Conservation (phyloP, 2,113 vertebrate species). For the Mohoua ochrocephala region DNA sequence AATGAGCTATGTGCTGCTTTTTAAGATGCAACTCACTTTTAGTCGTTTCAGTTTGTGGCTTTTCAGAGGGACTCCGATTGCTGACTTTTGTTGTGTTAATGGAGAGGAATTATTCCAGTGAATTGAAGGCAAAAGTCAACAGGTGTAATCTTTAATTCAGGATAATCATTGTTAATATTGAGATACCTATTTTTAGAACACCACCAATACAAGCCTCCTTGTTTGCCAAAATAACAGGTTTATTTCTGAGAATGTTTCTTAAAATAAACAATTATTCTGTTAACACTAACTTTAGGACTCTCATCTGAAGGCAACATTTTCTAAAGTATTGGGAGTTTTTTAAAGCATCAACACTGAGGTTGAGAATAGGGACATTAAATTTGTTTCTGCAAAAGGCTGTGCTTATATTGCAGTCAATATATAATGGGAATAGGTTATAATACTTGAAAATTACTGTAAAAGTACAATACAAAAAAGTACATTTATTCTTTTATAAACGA, state of each 20-base stretch:
- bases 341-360: not conserved
- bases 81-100: slow-evolving; percentile 56
- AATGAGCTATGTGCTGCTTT: not conserved
- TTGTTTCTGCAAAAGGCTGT: not conserved
- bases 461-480: not conserved
- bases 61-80: not conserved
- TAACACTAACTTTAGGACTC: not conserved
- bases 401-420: not conserved
- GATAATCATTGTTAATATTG: slow-evolving; percentile 38
- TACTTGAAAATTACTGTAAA: not conserved
- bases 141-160: slow-evolving; percentile 53
- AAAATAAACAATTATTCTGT: slow-evolving; percentile 15
- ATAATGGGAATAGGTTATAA: not conserved
- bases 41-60: not conserved
- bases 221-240: not conserved
- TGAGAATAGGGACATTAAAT: not conserved
- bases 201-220: not conserved
- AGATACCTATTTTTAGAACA: slow-evolving; percentile 30
- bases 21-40: not conserved
- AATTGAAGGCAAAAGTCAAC: slow-evolving; percentile 61
- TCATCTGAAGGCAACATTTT: not conserved
- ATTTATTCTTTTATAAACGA: not conserved
- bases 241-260: not conserved
- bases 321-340: not conserved
- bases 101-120: slow-evolving; percentile 52